A percentile compares a stretch with the other conserved stretches of the same genome.
phyloP scores from a whole-genome alignment of 2,888 invertebrate genomes.

The Luffia ferchaultella region DNA sequence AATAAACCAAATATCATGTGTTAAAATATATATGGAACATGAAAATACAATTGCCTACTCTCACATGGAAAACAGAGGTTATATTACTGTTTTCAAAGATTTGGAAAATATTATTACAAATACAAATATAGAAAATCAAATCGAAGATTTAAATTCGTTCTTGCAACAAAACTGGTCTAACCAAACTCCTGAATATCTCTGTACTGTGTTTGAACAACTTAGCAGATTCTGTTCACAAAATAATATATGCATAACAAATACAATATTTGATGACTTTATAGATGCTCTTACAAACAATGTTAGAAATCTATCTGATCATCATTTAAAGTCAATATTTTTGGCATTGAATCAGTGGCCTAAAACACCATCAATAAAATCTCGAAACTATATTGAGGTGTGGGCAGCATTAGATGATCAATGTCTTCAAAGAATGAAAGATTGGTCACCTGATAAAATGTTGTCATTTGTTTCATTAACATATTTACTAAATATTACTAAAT shows the following conservation, averaged over 20 bases:
- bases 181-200: slow-evolving; percentile 27
- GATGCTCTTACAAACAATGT: slow-evolving; percentile 56
- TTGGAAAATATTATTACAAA: slow-evolving; percentile 21
- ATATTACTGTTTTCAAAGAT: slow-evolving; percentile 11
- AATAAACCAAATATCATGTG: slow-evolving; percentile 12
- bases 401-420: slow-evolving; percentile 74
- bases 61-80: slow-evolving; percentile 42
- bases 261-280: slow-evolving; percentile 44
- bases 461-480: slow-evolving; percentile 71
- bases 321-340: slow-evolving; percentile 61
- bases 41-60: slow-evolving; percentile 50
- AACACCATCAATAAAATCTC: slow-evolving; percentile 52
- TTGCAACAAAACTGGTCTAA: slow-evolving; percentile 31
- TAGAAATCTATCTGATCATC: slow-evolving; percentile 59
- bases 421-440: slow-evolving; percentile 38
- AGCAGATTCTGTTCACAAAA: slow-evolving; percentile 35
- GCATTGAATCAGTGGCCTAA: slow-evolving; percentile 59
- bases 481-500: slow-evolving; percentile 58
- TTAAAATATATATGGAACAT: slow-evolving; percentile 41
- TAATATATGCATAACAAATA: slow-evolving; percentile 36
- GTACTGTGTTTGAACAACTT: slow-evolving; percentile 34
- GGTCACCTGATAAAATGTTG: slow-evolving; percentile 64
- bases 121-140: slow-evolving; percentile 13
- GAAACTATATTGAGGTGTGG: slow-evolving; percentile 72
- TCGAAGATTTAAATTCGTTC: slow-evolving; percentile 27